phyloP scores from a whole-genome alignment of 2,797 vertebrate species.

The Platalea minor region DNA sequence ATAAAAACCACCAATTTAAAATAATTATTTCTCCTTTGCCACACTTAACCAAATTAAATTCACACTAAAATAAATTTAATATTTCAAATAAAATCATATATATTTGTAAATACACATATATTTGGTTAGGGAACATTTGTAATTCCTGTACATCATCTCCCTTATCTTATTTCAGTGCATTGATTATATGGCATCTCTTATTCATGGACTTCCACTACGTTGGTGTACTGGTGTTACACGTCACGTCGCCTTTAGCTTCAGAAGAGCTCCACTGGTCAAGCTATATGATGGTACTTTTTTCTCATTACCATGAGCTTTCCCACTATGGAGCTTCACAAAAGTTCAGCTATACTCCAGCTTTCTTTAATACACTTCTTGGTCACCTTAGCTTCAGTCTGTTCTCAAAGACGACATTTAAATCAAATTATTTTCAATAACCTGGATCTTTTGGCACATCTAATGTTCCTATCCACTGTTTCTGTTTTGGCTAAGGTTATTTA shows the following conservation, averaged over 20 bases:
- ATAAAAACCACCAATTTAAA: not conserved
- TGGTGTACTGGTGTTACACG: not conserved
- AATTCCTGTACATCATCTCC: not conserved
- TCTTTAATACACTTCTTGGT: not conserved
- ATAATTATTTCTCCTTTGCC: not conserved
- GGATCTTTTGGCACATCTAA: not conserved
- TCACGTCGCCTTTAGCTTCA: not conserved
- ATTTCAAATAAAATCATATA: not conserved
- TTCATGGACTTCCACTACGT: not conserved
- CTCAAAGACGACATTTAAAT: not conserved
- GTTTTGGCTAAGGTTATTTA: constrained; percentile 11
- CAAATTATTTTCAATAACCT: not conserved
- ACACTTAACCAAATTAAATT: not conserved
- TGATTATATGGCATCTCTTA: not conserved
- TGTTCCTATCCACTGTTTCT: not conserved
- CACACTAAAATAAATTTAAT: not conserved
- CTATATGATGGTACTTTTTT: not conserved
- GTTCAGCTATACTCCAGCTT: not conserved
- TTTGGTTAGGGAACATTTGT: not conserved
- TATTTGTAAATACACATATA: not conserved
- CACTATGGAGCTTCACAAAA: not conserved
- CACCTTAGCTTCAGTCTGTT: not conserved
- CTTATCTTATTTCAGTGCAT: not conserved
- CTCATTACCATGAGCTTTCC: not conserved
- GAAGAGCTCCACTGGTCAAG: not conserved